These are phyloP conservation scores for Anthophora plumipes DNA, from an alignment of 2,888 invertebrate genomes.

Conservation along the genomic window DNA sequence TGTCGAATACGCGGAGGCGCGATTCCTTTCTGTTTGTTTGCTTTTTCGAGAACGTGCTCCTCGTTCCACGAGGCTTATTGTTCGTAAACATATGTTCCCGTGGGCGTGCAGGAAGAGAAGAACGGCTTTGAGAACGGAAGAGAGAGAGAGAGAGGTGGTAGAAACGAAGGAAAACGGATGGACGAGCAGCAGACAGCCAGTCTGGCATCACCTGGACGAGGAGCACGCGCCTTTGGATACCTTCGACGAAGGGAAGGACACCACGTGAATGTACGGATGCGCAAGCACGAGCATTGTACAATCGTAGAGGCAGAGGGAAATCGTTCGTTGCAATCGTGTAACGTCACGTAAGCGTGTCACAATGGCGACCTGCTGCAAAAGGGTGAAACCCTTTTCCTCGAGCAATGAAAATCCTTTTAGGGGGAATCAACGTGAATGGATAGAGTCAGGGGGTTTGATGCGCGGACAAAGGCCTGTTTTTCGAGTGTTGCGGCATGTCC, in stretches of 20 bases:
- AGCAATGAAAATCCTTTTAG: constrained; percentile 74
- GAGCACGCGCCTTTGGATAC: constrained; percentile 70
- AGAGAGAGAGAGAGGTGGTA: constrained; percentile 10
- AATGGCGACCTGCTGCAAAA: constrained; percentile 56
- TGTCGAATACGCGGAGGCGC: constrained; percentile 58
- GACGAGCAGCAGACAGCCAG: constrained; percentile 52
- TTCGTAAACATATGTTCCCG: constrained; percentile 76
- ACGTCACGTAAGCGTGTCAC: constrained; percentile 58
- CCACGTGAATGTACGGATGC: constrained; percentile 72
- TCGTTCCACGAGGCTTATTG: constrained; percentile 61
- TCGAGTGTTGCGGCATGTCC: constrained; percentile 35
- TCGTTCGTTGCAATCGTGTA: constrained; percentile 60
- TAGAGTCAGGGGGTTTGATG: constrained; percentile 35
- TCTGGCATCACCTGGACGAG: constrained; percentile 73
- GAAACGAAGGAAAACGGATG: constrained; percentile 51
- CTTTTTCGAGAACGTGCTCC: constrained; percentile 62
- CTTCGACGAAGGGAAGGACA: constrained; percentile 33
- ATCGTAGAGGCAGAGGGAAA: constrained; percentile 38
- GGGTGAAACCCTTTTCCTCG: constrained; percentile 49
- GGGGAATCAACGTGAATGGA: constrained; percentile 1
- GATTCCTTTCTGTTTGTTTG: constrained; percentile 68
- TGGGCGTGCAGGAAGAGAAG: constrained; percentile 58
- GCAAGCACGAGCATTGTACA: constrained; percentile 67
- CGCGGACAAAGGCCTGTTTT: constrained; percentile 38
- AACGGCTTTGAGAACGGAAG: background rate